Evolutionary conservation across 1,140 invertebrate genomes (phyloP).

Genomic region (Drosophila varians): DNA sequence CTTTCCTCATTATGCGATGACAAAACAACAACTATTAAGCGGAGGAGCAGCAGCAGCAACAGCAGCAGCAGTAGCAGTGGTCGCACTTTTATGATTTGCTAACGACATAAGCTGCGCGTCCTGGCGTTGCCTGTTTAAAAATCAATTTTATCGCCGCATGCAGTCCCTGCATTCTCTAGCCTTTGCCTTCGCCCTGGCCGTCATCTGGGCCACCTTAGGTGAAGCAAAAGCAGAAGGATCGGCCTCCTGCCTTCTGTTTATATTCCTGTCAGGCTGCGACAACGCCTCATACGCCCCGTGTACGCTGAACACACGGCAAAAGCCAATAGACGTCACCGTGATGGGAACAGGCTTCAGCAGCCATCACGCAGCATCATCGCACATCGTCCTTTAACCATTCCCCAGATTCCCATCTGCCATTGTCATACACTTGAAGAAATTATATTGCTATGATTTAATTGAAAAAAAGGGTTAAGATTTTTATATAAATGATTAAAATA

Average conservation of each 20-base stretch:
- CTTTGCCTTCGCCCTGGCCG: not conserved
- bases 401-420: not conserved
- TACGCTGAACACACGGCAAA: constrained; percentile 55
- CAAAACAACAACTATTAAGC: constrained; percentile 72
- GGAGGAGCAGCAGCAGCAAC: not conserved
- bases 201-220: constrained; percentile 11
- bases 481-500: no score
- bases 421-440: constrained; percentile 11
- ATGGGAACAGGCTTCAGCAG: constrained; percentile 39
- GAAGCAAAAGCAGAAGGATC: constrained; percentile 16
- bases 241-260: constrained; percentile 48
- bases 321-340: constrained; percentile 75
- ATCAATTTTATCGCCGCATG: constrained; percentile 69
- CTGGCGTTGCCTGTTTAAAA: constrained; percentile 64
- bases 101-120: constrained; percentile 63
- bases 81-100: constrained; percentile 77
- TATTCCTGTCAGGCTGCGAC: constrained; percentile 68
- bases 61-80: constrained; percentile 23
- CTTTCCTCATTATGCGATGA: constrained; percentile 74
- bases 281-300: constrained; percentile 34
- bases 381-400: constrained; percentile 7
- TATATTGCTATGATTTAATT: not conserved
- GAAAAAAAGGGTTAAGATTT: no score
- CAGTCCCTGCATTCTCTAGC: constrained; percentile 32
- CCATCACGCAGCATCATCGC: constrained; percentile 42